A percentile compares a stretch with the other conserved stretches of the same genome.
These are phyloP conservation scores for Microctenopoma stevenorrisi DNA, from an alignment of 2,797 vertebrate genomes.

Conservation along the genomic window DNA sequence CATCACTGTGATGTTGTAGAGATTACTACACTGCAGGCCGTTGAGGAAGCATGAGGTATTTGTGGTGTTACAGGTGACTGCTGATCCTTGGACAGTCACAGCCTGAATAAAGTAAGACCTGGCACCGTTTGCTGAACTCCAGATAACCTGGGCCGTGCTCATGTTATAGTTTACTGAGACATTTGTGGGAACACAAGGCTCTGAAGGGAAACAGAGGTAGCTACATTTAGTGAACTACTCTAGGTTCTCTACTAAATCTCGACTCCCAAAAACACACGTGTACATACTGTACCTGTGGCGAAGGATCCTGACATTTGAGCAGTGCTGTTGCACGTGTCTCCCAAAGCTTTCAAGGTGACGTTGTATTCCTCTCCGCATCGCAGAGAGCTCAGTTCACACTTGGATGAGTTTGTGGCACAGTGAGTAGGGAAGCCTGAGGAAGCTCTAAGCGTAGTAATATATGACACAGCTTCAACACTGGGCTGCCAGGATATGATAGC, in stretches of 20 bases:
- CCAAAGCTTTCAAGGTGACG: constrained; percentile 64
- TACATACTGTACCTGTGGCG: constrained; percentile 70
- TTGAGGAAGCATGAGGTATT: constrained; percentile 64
- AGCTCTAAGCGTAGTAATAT: constrained; percentile 48
- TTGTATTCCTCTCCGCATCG: constrained; percentile 77
- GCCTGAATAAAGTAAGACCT: constrained; percentile 63
- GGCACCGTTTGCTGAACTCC: constrained; percentile 49
- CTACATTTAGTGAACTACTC: background rate
- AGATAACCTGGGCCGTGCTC: constrained; percentile 49
- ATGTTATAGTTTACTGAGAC: constrained; percentile 62
- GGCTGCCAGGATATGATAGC: constrained; percentile 72
- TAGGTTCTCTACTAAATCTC: no score
- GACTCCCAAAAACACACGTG: no score
- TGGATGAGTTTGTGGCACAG: constrained; percentile 69
- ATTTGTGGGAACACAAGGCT: constrained; percentile 65
- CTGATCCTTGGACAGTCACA: constrained; percentile 34
- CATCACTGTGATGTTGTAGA: constrained; percentile 75
- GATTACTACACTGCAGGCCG: constrained; percentile 71
- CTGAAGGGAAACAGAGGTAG: constrained; percentile 46
- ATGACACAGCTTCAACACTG: constrained; percentile 60
- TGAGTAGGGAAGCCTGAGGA: constrained; percentile 43
- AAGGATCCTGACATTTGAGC: constrained; percentile 69
- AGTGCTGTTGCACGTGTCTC: constrained; percentile 70
- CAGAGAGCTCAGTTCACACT: constrained; percentile 66
- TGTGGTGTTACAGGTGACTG: constrained; percentile 50